phyloP scores from a whole-genome alignment of 1,140 invertebrate species.

The Aphelenchoides fujianensis region DNA sequence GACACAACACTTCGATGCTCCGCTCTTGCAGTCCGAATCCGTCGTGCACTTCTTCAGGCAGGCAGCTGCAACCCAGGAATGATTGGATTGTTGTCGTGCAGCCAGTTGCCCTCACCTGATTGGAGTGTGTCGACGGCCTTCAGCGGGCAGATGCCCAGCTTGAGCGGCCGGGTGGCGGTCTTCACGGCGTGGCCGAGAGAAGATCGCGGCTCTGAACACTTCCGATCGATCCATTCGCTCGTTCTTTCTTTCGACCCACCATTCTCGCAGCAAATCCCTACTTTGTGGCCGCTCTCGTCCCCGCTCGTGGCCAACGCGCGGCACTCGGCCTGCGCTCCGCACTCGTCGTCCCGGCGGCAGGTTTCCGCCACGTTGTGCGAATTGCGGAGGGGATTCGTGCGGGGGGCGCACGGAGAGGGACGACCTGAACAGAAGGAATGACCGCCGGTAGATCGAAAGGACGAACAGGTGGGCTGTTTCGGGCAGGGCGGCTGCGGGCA shows the following conservation, averaged over 20 bases:
- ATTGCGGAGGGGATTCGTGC: slow-evolving; percentile 9
- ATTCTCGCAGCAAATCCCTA: slow-evolving; percentile 12
- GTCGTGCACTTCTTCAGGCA: neutral
- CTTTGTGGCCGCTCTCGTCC: slow-evolving; percentile 2
- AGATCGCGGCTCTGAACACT: neutral
- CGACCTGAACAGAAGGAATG: slow-evolving; percentile 9
- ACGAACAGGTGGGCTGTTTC: slow-evolving; percentile 15
- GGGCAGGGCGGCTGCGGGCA: slow-evolving; percentile 17
- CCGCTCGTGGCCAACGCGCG: slow-evolving; percentile 2
- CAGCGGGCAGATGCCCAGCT: slow-evolving; percentile 1
- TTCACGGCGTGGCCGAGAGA: neutral
- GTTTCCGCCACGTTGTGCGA: neutral
- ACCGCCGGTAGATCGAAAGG: neutral
- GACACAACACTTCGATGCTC: neutral
- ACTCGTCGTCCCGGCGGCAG: slow-evolving; percentile 5
- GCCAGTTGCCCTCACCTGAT: no score
- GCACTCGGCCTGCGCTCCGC: neutral
- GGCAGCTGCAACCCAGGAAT: no score
- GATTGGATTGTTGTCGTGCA: no score
- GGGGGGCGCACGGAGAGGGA: slow-evolving; percentile 30
- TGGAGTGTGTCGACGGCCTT: neutral
- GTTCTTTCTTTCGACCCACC: neutral
- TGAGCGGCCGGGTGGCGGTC: neutral
- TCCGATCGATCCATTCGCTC: neutral
- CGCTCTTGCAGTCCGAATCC: neutral